These are phyloP conservation scores for Porites cylindrica DNA, from an alignment of 92 coral and sea anemone genomes.

Conservation along the genomic window DNA sequence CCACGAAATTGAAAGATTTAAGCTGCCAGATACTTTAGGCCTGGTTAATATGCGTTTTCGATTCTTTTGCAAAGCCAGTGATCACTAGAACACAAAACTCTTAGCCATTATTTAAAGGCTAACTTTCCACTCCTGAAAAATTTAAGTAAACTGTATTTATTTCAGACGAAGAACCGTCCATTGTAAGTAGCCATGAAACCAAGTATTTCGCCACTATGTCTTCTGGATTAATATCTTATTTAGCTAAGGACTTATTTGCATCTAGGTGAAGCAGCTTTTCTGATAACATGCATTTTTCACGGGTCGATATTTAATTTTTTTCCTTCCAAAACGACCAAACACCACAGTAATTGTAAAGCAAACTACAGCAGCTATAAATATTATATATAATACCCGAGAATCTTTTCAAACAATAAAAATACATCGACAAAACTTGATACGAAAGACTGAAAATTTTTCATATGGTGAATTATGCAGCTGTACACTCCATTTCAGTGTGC, in stretches of 20 bases:
- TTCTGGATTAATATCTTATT: constrained; percentile 23
- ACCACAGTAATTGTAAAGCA: background rate
- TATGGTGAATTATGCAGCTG: constrained; percentile 29
- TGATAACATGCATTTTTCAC: background rate
- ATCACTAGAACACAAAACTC: no score
- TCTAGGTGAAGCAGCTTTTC: constrained; percentile 1
- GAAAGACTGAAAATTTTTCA: constrained; percentile 5
- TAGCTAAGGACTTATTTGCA: constrained; percentile 27
- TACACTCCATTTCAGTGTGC: constrained; percentile 16
- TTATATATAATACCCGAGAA: background rate
- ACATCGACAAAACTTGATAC: background rate
- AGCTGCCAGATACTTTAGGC: no score
- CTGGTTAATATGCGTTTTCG: background rate
- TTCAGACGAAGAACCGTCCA: no score
- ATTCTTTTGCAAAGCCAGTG: background rate
- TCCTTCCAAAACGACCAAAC: background rate
- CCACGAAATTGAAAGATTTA: no score
- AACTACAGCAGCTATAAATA: background rate
- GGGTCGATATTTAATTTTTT: background rate
- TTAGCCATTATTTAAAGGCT: background rate
- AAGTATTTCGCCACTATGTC: constrained; percentile 5
- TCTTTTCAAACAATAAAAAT: background rate
- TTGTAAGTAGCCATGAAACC: no score
- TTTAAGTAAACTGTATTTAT: no score
- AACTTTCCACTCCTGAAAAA: no score